phyloP scores from a whole-genome alignment of 2,113 vertebrate species.

The Elaphurus davidianus region DNA sequence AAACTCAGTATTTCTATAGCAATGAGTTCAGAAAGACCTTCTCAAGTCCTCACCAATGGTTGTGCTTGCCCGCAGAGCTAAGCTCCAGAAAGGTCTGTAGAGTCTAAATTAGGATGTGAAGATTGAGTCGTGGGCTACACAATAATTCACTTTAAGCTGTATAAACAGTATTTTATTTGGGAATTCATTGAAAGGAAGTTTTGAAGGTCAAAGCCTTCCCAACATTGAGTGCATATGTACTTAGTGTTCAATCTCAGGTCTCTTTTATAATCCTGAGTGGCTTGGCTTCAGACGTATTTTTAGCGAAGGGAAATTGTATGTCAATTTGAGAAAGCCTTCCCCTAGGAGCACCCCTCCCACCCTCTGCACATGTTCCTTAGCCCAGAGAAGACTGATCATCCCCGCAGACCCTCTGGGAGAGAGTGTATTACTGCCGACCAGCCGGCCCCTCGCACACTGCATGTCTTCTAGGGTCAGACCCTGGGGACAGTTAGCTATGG shows the following conservation, averaged over 20 bases:
- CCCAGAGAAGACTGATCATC: not conserved
- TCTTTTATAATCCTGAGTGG: constrained; percentile 52
- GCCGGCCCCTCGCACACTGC: fast-evolving
- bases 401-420: not conserved
- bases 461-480: not conserved
- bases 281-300: constrained; percentile 48
- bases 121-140: constrained; percentile 56
- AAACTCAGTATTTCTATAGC: constrained; percentile 22
- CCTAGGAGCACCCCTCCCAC: not conserved
- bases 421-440: fast-evolving
- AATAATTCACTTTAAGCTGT: constrained; percentile 78
- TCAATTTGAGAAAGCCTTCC: constrained; percentile 8
- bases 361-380: not conserved
- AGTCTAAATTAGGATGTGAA: constrained; percentile 69
- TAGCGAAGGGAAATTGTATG: constrained; percentile 13
- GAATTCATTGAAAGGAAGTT: constrained; percentile 60
- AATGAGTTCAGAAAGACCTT: constrained; percentile 31
- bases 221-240: not conserved
- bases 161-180: constrained; percentile 76
- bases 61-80: not conserved
- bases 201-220: constrained; percentile 72
- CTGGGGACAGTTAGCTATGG: not conserved
- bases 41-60: not conserved
- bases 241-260: constrained; percentile 42
- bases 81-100: constrained; percentile 39